Evolutionary conservation across 2,888 invertebrate species (phyloP), one percentile per base, ranked within the genome.

Genomic region (Dolomedes plantarius): DNA sequence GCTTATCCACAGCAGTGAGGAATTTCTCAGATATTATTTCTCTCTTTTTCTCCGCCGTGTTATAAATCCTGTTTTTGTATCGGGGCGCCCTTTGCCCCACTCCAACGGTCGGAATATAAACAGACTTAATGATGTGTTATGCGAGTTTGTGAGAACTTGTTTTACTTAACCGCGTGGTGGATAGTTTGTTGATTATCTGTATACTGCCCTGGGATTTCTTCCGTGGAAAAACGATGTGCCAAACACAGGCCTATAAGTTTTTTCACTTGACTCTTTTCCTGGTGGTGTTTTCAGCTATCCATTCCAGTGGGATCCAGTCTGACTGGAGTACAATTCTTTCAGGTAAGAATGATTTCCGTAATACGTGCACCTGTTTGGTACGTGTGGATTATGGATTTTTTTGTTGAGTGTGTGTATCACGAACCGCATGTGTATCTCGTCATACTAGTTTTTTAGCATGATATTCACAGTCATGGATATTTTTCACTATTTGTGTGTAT

Each of bases 291-390:
- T 77, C 77, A 27, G 50, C 65, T 19, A 29, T 85, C 67, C 46
- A 73, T 72, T 72, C 83, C 16, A 50, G 73, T 73, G 83, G 77
- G 77, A 77, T 85, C 67, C 77, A 77, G 29, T 77, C 76, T 13
- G 76, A 77, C 72, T 85, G 83, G 83, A 85, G 83, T 85, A 85
- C 83, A 27, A 85, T 77, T 68, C 83, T 85, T 27, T 85, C 83
- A 85, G 83, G 83, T 85, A 68, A 85, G 77, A 16, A 19, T 6
- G n/a, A 32, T 67, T 9, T 11, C 32, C 7, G 67, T 56, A 46
- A 46, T 46, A 46, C 9, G 41, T 46, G 16, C 41, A 46, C 41
- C 41, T 46, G 41, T 46, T 46, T 46, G 16, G 19, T n/a, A 6
- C 23, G 23, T 11, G 36, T 36, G 56, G 56, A 56, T 56, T 56